Base-by-base conservation (phyloP, 2,888 invertebrate genomes). In the Hydroisotoma schaefferi region DNA sequence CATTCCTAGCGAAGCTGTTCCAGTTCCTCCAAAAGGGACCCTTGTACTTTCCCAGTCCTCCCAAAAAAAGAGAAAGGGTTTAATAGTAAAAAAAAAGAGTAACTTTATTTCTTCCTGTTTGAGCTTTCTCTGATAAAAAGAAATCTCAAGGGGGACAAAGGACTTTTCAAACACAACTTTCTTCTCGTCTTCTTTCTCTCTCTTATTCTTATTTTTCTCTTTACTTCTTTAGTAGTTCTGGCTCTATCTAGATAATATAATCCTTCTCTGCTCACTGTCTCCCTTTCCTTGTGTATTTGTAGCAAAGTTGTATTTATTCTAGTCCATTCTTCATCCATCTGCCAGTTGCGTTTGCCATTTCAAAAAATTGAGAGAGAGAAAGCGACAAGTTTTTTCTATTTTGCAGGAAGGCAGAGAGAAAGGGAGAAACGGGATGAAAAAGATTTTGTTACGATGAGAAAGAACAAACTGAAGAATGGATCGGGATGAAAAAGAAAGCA, bases 21-120 rank as follows among this genome's bases (percentile, higher is more conserved):
- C n/a, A n/a, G n/a, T n/a, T n/a, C n/a, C n/a, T n/a, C n/a, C n/a
- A n/a, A n/a, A n/a, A n/a, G n/a, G n/a, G n/a, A n/a, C n/a, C n/a
- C n/a, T n/a, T n/a, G n/a, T n/a, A n/a, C n/a, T n/a, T n/a, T n/a
- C n/a, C n/a, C n/a, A n/a, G n/a, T n/a, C n/a, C n/a, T n/a, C n/a
- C n/a, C n/a, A n/a, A 18, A 40, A 40, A 40, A 18, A 18, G 40
- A 5, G 5, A 40, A 40, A 40, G 40, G 40, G 40, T 40, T 40
- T 40, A 40, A 40, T 5, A 40, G 20, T 40, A 33, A 8, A 47
- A 8, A 18, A 49, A 27, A 49, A 27, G 49, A 18, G 49, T 49
- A 49, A 49, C 49, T 49, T 49, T 49, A 49, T 49, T 49, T 27
- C 49, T 49, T 49, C 49, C 49, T 49, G 49, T 49, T 27, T 3